Evolutionary conservation across 2,113 vertebrate species (phyloP), one percentile per base, ranked within the genome.

Genomic region (Rattus norvegicus): DNA sequence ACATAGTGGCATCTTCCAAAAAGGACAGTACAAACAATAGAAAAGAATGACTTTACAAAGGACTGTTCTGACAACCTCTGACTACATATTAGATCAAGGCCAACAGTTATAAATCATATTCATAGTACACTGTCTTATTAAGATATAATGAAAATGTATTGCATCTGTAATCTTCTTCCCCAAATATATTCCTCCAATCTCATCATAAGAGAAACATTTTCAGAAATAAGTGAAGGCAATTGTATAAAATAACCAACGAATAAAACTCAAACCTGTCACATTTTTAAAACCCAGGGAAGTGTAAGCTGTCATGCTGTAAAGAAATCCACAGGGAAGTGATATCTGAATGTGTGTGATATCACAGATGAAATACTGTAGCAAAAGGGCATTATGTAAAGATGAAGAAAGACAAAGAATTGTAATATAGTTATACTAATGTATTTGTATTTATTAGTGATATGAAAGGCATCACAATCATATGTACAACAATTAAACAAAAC

Each of bases 71-170:
- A 81, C 12, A 67, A 49, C 9, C 28, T 61, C 16, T 87, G 30
- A 72, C 10, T 79, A 59, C 24, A 69, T n/a, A 93, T 19, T 33
- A 88, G 33, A 94, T 73, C 43, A 95, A 76, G 8, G 52, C 13
- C 39, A 76, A 59, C 7, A 67, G n/a, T 43, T 14, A 91, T 63
- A 87, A 83, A 43, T 93, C 30, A 65, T 83, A 47, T 28, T 76
- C 39, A 59, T 88, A 76, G 2, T 11, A n/a, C 24, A 30, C 70
- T 65, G 11, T 17, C 12, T 43, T 93, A 59, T 69, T 90, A 88
- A 56, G 13, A 90, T 93, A 7, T 88, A n/a, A 69, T 70, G 47
- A 87, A 81, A 84, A 92, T 90, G 72, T 39, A 85, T 96, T 88
- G 47, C 5, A 14, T 59, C 36, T 81, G 13, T 80, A 28, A 80